Base-by-base conservation (phyloP, 2,797 vertebrate species). In the Syngnathus acus region DNA sequence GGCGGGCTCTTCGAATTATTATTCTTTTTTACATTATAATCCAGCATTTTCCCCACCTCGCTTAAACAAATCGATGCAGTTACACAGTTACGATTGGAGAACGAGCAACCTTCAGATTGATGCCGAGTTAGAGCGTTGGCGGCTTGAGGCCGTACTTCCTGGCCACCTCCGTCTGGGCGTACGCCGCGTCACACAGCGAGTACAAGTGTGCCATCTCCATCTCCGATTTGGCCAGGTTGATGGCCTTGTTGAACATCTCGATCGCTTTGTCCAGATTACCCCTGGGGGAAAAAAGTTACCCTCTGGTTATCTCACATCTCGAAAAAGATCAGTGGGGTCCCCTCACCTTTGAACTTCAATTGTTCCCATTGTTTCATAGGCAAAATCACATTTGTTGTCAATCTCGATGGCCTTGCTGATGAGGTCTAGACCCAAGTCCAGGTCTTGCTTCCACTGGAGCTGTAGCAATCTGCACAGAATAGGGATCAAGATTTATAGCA, bases 141-240 rank as follows among this genome's bases (percentile, higher is more conserved):
- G 97, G 97, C 82, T 99, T 99, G 88, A 99, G 93, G 76, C 97
- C 97, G 0, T 99, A 99, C 86, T 99, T 99, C 89, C 93, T 94
- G 75, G 96, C 97, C 84, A 99, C 97, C 89, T 99, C 97, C 13
- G 97, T 99, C 90, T 99, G 97, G 76, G 97, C 97, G 55, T 99
- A 96, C 40, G 97, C 97, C 72, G 96, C 97, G 65, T 99, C 97
- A 65, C 97, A 99, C 79, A 99, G 91, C 0, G 97, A 99, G 87
- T 99, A 99, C 71, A 99, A 92, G 80, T 99, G 97, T 63, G 96
- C 96, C 97, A 99, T 99, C 84, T 99, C 97, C 97, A 98, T 99
- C 90, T 99, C 97, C 0, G 97, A 99, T 85, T 99, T 99, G 81
- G 97, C 97, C 76, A 99, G 84, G 83, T 99, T 99, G 78, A 99